Conservation (phyloP, 2,888 invertebrate species). For the Cepaea hortensis region DNA sequence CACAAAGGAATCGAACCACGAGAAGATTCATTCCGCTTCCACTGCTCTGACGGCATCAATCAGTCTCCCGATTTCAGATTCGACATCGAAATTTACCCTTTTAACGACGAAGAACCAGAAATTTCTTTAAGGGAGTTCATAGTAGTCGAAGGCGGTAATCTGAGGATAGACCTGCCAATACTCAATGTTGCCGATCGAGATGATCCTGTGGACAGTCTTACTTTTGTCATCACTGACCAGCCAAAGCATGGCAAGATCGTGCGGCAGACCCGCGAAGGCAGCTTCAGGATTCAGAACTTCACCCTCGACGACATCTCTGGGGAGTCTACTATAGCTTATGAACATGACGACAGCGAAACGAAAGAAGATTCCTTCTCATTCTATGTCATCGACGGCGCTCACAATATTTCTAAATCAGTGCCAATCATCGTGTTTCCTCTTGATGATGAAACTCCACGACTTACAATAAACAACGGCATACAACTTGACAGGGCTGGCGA, state of each 20-base stretch:
- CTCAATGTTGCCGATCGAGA: slow-evolving; percentile 74
- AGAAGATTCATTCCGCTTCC: slow-evolving; percentile 69
- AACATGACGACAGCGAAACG: slow-evolving; percentile 76
- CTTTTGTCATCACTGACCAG: slow-evolving; percentile 67
- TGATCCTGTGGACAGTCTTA: slow-evolving; percentile 69
- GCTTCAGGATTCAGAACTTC: slow-evolving; percentile 68
- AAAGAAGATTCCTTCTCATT: slow-evolving; percentile 72
- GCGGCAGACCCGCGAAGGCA: slow-evolving; percentile 69
- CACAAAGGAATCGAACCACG: slow-evolving; percentile 74
- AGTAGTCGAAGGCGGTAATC: slow-evolving; percentile 75
- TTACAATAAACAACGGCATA: slow-evolving; percentile 74
- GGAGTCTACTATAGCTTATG: slow-evolving; percentile 73
- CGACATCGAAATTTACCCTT: slow-evolving; percentile 69
- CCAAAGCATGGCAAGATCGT: slow-evolving; percentile 73
- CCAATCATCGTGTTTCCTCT: slow-evolving; percentile 74
- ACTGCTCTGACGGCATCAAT: slow-evolving; percentile 75
- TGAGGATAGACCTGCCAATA: slow-evolving; percentile 74
- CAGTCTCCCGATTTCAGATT: slow-evolving; percentile 66
- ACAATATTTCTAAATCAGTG: slow-evolving; percentile 70
- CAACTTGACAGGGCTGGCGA: slow-evolving; percentile 72
- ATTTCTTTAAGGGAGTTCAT: slow-evolving; percentile 73
- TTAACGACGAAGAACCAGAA: slow-evolving; percentile 75
- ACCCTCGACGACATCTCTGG: slow-evolving; percentile 70
- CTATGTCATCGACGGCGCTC: slow-evolving; percentile 71
- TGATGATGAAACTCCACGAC: slow-evolving; percentile 76